Evolutionary conservation across 2,888 invertebrate genomes (phyloP).

Genomic region (Diogma glabrata): DNA sequence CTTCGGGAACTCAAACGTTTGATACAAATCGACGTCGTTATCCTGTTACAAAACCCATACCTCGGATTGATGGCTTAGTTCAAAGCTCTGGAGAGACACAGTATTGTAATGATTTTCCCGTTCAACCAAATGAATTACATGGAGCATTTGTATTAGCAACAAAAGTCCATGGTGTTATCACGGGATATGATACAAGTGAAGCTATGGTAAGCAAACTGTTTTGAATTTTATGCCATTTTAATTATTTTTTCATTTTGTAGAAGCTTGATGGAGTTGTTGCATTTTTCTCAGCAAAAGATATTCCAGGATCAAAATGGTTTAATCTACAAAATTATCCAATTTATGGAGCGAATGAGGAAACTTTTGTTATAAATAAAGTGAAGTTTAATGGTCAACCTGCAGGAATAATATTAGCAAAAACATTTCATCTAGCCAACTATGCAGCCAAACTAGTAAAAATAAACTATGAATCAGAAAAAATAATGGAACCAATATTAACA

Average conservation of each 20-base stretch:
- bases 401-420: constrained; percentile 50
- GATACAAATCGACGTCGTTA: constrained; percentile 58
- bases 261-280: constrained; percentile 52
- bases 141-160: constrained; percentile 57
- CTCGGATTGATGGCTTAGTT: constrained; percentile 46
- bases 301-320: constrained; percentile 51
- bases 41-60: constrained; percentile 51
- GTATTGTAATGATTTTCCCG: constrained; percentile 36
- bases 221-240: too few relatives aligned
- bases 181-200: constrained; percentile 47
- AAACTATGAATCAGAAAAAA: constrained; percentile 29
- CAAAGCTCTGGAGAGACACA: constrained; percentile 42
- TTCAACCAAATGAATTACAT: constrained; percentile 36
- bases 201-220: constrained; percentile 52
- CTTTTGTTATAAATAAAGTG: constrained; percentile 10
- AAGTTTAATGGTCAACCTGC: constrained; percentile 23
- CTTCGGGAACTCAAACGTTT: constrained; percentile 56
- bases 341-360: constrained; percentile 34
- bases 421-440: constrained; percentile 40
- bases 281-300: constrained; percentile 48
- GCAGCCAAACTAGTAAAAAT: constrained; percentile 45
- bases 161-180: constrained; percentile 45
- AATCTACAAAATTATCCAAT: constrained; percentile 40
- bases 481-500: constrained; percentile 22
- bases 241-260: too few relatives aligned